Evolutionary conservation across 2,888 invertebrate species (phyloP).

Genomic region (Drosophila algonquin): DNA sequence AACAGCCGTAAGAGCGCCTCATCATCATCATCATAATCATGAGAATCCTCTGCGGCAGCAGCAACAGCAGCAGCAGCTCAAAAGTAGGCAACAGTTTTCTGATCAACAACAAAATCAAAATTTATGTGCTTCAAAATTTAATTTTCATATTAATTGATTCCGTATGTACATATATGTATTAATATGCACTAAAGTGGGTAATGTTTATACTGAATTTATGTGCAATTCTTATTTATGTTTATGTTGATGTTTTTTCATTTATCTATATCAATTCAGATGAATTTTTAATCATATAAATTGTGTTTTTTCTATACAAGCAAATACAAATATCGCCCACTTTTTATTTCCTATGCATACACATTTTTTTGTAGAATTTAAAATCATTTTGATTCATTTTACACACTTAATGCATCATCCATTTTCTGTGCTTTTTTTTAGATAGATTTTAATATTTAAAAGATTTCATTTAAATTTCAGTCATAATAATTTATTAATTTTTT

Average conservation of each 20-base stretch:
- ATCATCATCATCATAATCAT: not conserved
- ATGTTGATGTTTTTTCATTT: slow-evolving; percentile 3
- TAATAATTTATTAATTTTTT: no score
- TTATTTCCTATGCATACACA: no score
- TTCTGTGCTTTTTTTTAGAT: no score
- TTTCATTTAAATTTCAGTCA: no score
- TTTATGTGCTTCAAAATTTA: slow-evolving; percentile 16
- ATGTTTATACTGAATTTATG: slow-evolving; percentile 7
- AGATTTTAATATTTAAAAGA: no score
- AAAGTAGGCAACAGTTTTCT: slow-evolving; percentile 54
- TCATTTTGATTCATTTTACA: no score
- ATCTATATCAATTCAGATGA: not conserved
- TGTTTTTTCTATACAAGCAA: no score
- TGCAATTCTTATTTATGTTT: not conserved
- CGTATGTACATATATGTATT: not conserved
- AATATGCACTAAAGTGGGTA: not conserved
- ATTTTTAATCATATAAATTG: slow-evolving; percentile 2
- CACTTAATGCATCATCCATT: no score
- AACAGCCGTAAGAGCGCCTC: slow-evolving; percentile 1
- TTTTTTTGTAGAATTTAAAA: no score
- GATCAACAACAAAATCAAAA: slow-evolving; percentile 4
- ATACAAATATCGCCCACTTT: no score
- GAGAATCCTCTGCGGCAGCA: slow-evolving; percentile 1
- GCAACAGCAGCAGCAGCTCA: slow-evolving; percentile 24
- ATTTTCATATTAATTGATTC: slow-evolving; percentile 19